A percentile compares a stretch with the other conserved stretches of the same genome.
phyloP scores from a whole-genome alignment of 2,888 invertebrate genomes.

The Nomada fabriciana region DNA sequence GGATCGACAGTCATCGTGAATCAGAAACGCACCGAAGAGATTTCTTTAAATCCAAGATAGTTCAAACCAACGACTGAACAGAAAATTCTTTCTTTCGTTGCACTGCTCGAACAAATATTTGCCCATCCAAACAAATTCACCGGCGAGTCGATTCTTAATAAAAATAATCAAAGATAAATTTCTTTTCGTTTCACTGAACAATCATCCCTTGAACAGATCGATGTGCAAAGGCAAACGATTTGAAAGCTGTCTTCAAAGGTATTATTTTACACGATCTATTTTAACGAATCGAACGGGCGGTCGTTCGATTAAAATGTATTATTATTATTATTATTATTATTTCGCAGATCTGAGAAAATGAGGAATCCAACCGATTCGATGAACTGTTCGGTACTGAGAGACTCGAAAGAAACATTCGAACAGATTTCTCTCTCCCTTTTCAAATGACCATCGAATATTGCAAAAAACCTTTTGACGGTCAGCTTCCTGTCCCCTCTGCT shows the following conservation, averaged over 20 bases:
- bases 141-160: too few species aligned
- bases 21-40: neutral
- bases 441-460: constrained; percentile 45
- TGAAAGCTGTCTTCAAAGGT: too few species aligned
- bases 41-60: neutral
- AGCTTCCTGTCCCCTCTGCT: constrained; percentile 2
- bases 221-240: too few species aligned
- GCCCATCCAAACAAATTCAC: too few species aligned
- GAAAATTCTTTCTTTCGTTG: too few species aligned
- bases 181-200: too few species aligned
- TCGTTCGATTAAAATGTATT: too few species aligned
- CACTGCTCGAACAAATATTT: too few species aligned
- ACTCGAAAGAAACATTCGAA: constrained; percentile 29
- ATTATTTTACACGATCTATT: too few species aligned
- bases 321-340: neutral
- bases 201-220: too few species aligned
- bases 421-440: constrained; percentile 30
- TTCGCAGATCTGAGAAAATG: neutral
- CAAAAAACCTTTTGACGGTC: constrained; percentile 46
- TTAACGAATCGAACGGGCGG: too few species aligned
- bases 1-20: constrained; percentile 67
- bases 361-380: constrained; percentile 22
- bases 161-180: too few species aligned
- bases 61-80: neutral
- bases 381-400: constrained; percentile 57